Evolutionary conservation across 2,888 invertebrate species (phyloP).

Genomic region (Vanessa cardui): DNA sequence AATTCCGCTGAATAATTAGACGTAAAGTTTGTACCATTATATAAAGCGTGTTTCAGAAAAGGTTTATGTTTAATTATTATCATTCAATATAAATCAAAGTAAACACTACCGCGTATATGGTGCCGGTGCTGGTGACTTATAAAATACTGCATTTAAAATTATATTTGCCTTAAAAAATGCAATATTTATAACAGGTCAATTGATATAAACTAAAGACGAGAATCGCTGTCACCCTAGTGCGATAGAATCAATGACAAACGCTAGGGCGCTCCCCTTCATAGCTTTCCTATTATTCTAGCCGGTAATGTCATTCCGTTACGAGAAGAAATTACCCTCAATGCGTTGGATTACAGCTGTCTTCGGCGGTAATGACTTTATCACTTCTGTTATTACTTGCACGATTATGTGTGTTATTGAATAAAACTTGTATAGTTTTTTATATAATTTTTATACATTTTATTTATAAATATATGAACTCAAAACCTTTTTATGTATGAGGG

Average conservation of each 20-base stretch:
- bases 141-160: no score
- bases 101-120: no score
- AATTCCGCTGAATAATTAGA: no score
- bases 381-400: conserved; percentile 22
- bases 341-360: conserved; percentile 52
- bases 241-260: conserved; percentile 66
- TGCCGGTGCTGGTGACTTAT: no score
- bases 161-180: no score
- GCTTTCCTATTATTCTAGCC: conserved; percentile 65
- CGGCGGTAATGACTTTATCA: conserved; percentile 33
- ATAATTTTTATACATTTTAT: no score
- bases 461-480: no score
- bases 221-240: conserved; percentile 52
- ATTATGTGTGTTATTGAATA: conserved; percentile 28
- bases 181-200: background rate
- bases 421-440: background rate
- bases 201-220: background rate
- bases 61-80: no score
- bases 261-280: conserved; percentile 52
- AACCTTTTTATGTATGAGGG: no score
- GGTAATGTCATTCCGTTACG: conserved; percentile 62
- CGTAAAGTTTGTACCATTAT: no score
- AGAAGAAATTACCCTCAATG: conserved; percentile 57
- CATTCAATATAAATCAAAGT: no score
- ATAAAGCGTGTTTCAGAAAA: no score